Conservation (phyloP, 37 sponge, comb jelly and placozoan genomes). For the Diacarnus erythraeanus region DNA sequence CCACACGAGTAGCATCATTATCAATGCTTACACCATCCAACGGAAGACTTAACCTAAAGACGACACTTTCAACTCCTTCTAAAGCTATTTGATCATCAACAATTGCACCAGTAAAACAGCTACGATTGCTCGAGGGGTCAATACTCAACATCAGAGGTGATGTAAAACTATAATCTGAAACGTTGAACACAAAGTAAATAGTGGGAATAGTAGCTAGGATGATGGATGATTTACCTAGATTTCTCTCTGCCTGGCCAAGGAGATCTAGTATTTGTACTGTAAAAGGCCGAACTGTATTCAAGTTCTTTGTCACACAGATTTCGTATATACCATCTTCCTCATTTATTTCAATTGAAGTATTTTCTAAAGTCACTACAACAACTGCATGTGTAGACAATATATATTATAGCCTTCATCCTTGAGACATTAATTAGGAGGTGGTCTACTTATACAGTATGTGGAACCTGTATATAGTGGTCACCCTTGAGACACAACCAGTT, state of each 20-base stretch:
- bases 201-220: too few species aligned
- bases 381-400: too few species aligned
- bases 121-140: neutral
- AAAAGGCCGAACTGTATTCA: neutral
- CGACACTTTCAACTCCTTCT: neutral
- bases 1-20: neutral
- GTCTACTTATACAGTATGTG: too few species aligned
- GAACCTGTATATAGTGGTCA: too few species aligned
- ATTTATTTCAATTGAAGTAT: neutral
- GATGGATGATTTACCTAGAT: neutral
- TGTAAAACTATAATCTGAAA: neutral
- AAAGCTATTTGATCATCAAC: constrained; percentile 15
- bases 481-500: too few species aligned
- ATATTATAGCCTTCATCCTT: too few species aligned
- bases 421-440: too few species aligned
- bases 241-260: constrained; percentile 5
- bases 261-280: constrained; percentile 5
- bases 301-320: constrained; percentile 11
- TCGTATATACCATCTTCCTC: constrained; percentile 9
- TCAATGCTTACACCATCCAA: neutral
- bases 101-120: constrained; percentile 21
- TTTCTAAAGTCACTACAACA: neutral
- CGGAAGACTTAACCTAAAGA: neutral
- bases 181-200: neutral
- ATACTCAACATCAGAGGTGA: neutral